Evolutionary conservation across 2,888 invertebrate genomes (phyloP).

Genomic region (Micoletzkya japonica): DNA sequence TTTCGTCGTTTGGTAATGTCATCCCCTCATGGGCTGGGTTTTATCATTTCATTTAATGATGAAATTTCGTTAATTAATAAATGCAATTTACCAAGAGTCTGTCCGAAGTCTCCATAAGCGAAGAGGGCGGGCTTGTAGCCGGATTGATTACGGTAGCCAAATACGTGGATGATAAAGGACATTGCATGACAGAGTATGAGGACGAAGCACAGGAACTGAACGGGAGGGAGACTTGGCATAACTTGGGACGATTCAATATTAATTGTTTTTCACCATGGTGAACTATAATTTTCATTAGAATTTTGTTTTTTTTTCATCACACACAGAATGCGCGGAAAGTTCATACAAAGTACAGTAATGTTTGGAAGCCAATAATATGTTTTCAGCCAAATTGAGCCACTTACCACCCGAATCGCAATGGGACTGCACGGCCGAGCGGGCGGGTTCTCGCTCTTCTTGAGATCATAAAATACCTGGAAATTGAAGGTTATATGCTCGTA

Average conservation of each 20-base stretch:
- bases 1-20: background rate
- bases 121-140: constrained; percentile 17
- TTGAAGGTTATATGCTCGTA: background rate
- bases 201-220: constrained; percentile 39
- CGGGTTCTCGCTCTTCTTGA: constrained; percentile 50
- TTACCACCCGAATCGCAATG: constrained; percentile 40
- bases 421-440: constrained; percentile 46
- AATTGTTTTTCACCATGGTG: too few species aligned
- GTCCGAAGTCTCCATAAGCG: constrained; percentile 39
- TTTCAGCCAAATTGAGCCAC: too few species aligned
- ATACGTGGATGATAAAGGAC: constrained; percentile 35
- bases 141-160: constrained; percentile 4
- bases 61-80: background rate
- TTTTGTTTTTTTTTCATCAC: too few species aligned
- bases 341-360: background rate
- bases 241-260: too few species aligned
- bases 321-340: too few species aligned
- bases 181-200: constrained; percentile 43
- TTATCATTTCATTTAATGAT: background rate
- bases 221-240: too few species aligned
- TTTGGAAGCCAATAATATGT: too few species aligned
- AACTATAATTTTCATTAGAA: too few species aligned
- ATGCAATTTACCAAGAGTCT: constrained; percentile 36
- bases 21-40: background rate
- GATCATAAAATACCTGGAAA: constrained; percentile 38